phyloP scores from a whole-genome alignment of 1,140 invertebrate genomes.

The Temnothorax longispinosus region DNA sequence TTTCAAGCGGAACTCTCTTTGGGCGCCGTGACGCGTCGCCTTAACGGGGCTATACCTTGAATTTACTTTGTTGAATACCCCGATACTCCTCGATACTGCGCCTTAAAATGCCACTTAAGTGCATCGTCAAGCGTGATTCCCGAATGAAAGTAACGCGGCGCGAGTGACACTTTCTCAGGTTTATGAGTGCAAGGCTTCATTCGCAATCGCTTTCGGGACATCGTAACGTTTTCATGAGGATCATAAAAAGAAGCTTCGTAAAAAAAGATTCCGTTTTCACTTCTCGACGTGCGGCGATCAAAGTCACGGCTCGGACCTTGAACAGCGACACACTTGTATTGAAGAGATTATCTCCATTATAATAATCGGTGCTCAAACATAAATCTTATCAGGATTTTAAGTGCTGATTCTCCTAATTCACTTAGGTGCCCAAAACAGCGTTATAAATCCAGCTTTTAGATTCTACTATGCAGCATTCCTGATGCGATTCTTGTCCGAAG shows the following conservation, averaged over 20 bases:
- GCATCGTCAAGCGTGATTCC: conserved; percentile 1
- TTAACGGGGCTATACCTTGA: neutral
- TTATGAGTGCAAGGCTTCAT: conserved; percentile 40
- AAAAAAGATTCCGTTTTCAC: conserved; percentile 41
- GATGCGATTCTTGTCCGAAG: neutral
- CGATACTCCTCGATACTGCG: neutral
- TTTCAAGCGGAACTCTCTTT: neutral
- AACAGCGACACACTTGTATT: neutral
- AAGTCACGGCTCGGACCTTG: conserved; percentile 43
- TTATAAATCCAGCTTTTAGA: conserved; percentile 7
- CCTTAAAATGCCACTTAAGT: conserved; percentile 4
- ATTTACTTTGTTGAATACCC: neutral
- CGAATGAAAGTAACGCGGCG: conserved; percentile 37
- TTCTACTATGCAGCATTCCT: neutral
- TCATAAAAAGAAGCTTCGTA: conserved; percentile 41
- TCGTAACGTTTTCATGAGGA: conserved; percentile 23
- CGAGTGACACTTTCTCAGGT: conserved; percentile 51
- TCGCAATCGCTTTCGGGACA: neutral
- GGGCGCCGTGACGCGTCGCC: neutral
- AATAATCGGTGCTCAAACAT: neutral
- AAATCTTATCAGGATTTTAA: neutral
- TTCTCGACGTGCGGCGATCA: neutral
- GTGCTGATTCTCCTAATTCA: neutral
- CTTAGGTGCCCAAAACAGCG: neutral
- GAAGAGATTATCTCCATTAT: neutral